Evolutionary conservation across 1,140 invertebrate species (phyloP), one percentile per base, ranked within the genome.

Genomic region (Conus betulinus): DNA sequence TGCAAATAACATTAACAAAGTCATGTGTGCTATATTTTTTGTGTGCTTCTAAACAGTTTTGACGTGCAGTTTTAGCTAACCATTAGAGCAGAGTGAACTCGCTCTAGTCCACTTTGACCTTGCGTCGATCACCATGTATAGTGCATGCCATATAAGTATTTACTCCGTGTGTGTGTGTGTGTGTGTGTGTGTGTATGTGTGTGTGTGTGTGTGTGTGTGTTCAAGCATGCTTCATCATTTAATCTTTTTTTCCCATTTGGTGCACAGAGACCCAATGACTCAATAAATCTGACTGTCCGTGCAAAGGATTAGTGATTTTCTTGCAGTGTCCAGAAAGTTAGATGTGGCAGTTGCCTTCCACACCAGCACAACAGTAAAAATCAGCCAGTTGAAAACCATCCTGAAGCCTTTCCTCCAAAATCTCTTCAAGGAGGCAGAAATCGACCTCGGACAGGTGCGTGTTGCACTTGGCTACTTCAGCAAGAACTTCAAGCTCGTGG

Each of bases 401-500:
- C 82, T 93, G 23, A 87, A 89, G 15, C 78, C 88, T 15, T 93
- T 94, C 85, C 63, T 92, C 8, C 89, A 90, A 71, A 88, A 91
- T 8, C 85, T 93, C 71, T 84, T 93, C 2, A 82, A 85, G 17
- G 88, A 88, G 81, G 88, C 91, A 10, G 87, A 91, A 52, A 92
- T 94, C 51, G 93, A 92, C 85, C 67, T 83, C 27, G 92, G 91
- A 27, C 86, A 90, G 20, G 88, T 92, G 1, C 88, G 90, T 5
- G 91, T 93, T 23, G 90, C 92, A 13, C 84, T 93, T n/a, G 85
- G 92, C 10, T 91, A 88, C 11, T 93, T 91, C 89, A 91, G 88
- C 83, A 93, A 90, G n/a, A 87, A 87, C 71, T 78, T 53, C 71
- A 87, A 87, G n/a, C 52, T 87, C 7, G 39, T 87, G 23, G 85